Conservation (phyloP, 2,113 vertebrate species). For the Lichenostomus cassidix region DNA sequence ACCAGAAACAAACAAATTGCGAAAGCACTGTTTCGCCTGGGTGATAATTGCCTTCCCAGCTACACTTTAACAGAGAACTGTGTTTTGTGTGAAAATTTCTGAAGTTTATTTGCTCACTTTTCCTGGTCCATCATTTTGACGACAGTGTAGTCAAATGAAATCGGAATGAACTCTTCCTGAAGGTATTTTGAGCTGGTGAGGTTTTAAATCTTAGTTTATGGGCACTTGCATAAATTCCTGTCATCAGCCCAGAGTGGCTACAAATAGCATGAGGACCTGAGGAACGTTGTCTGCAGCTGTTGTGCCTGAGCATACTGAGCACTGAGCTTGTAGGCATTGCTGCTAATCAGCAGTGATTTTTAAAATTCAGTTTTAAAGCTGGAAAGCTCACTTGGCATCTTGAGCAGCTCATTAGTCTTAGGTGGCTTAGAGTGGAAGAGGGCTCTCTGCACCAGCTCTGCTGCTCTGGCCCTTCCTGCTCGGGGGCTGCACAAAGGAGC, state of each 20-base stretch:
- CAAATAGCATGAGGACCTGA: not conserved
- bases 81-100: not conserved
- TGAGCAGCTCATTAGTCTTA: not conserved
- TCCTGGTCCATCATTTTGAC: not conserved
- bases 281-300: not conserved
- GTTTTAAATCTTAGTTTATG: not conserved
- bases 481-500: not conserved
- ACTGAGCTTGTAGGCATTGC: not conserved
- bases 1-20: not conserved
- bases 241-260: rapidly evolving
- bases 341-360: not conserved
- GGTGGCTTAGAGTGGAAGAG: not conserved
- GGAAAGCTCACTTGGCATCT: not conserved
- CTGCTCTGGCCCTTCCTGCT: not conserved
- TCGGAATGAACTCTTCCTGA: not conserved
- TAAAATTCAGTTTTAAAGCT: not conserved
- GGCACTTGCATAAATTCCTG: not conserved
- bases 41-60: not conserved
- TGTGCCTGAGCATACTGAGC: not conserved
- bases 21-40: not conserved
- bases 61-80: not conserved
- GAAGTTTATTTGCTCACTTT: not conserved
- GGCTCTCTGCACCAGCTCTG: not conserved
- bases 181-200: not conserved
- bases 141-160: not conserved